These are phyloP conservation scores for Atopsyche davidsoni DNA, from an alignment of 1,140 invertebrate genomes.

Conservation along the genomic window DNA sequence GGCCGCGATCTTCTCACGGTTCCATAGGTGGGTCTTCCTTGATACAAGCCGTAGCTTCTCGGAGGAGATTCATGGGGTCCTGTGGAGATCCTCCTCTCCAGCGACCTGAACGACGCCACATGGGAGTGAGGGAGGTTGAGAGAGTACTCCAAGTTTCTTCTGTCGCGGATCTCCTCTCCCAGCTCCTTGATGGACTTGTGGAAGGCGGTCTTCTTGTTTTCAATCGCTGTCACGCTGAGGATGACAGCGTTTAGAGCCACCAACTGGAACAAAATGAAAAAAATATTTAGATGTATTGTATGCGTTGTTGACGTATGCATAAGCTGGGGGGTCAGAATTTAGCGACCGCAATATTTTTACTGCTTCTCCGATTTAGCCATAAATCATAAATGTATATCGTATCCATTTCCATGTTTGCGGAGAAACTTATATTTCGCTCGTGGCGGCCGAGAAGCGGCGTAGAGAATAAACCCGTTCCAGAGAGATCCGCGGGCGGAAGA, in stretches of 20 bases:
- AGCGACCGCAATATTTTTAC: too few species aligned
- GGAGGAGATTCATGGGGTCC: conserved; percentile 26
- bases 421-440: too few species aligned
- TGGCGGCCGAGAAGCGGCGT: too few species aligned
- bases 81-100: conserved; percentile 40
- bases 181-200: conserved; percentile 42
- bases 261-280: conserved; percentile 41
- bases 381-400: too few species aligned
- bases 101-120: conserved; percentile 43
- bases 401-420: too few species aligned
- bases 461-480: too few species aligned
- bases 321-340: too few species aligned
- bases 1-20: conserved; percentile 47
- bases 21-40: conserved; percentile 32
- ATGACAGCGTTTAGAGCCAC: conserved; percentile 46
- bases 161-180: conserved; percentile 46
- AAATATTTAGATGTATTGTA: not conserved
- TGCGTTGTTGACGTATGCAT: conserved; percentile 24
- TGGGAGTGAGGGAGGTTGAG: conserved; percentile 48
- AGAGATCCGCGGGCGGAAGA: too few species aligned
- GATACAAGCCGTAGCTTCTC: conserved; percentile 32
- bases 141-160: conserved; percentile 52
- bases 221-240: conserved; percentile 40
- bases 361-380: too few species aligned
- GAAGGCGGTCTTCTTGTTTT: conserved; percentile 43